These are phyloP conservation scores for Pipistrellus pygmaeus DNA, from an alignment of 2,797 vertebrate species.

Conservation along the genomic window DNA sequence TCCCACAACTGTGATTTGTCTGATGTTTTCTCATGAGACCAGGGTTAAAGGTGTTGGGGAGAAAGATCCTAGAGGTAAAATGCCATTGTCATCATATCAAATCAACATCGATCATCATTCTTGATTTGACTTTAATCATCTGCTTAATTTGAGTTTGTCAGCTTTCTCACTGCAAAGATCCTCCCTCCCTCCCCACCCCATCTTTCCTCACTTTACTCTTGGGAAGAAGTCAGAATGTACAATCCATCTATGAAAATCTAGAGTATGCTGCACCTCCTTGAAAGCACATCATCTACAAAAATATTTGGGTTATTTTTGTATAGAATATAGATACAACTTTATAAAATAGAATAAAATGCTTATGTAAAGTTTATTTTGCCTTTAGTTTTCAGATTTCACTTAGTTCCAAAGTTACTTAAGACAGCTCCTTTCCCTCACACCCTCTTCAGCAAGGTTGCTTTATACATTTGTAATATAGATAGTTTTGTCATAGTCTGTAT, in stretches of 20 bases:
- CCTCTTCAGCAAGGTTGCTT: not conserved
- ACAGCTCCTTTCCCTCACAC: not conserved
- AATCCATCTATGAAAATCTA: not conserved
- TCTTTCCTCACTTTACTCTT: not conserved
- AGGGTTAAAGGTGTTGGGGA: not conserved
- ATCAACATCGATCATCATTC: not conserved
- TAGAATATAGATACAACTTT: not conserved
- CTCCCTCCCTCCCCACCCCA: too few species aligned
- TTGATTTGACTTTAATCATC: not conserved
- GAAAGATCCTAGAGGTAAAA: not conserved
- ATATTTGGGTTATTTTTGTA: not conserved
- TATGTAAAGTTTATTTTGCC: not conserved
- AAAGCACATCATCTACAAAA: not conserved
- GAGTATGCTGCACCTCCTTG: not conserved
- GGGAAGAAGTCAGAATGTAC: not conserved
- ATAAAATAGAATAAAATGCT: not conserved
- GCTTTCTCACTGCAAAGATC: not conserved
- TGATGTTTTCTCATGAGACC: slow-evolving; percentile 1
- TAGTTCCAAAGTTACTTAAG: not conserved
- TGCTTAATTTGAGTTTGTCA: not conserved
- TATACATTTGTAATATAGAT: not conserved
- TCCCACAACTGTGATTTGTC: not conserved
- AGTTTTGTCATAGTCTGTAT: not conserved
- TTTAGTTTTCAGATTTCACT: not conserved
- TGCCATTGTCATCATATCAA: not conserved